Evolutionary conservation across 2,797 vertebrate genomes (phyloP), one percentile per base, ranked within the genome.

Genomic region (Alfaro cultratus): DNA sequence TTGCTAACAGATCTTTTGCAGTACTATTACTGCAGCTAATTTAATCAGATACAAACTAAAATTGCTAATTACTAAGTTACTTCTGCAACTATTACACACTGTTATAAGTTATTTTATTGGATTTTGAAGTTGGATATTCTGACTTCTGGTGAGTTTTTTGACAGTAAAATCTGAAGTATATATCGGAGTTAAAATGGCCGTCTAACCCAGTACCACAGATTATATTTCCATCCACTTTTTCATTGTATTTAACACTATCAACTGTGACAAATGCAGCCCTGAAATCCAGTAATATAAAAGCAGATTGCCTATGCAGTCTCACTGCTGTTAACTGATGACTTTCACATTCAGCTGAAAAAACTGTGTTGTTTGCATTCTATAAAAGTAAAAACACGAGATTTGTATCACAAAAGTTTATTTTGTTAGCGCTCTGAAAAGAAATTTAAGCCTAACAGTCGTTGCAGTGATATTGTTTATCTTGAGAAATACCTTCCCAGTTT

Each of bases 401-500:
- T 15, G 3, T 55, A 45, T 70, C 11, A 53, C 2, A 74, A 41
- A 9, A 43, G 57, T 53, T 75, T 49, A 68, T 81, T 68, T 43
- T 29, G 8, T 74, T 80, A 55, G 55, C 0, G 26, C 21, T n/a
- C n/a, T 51, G 26, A 67, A 41, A 51, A 67, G 8, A 41, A 62
- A 34, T 34, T 46, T 13, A 46, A 76, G n/a, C 55, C 23, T 15
- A 46, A 72, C 51, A n/a, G 43, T 45, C 23, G 26, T 74, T 68
- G 26, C 3, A 23, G 26, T 23, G 12, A 57, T 36, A 36, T 73
- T 74, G 62, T 86, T 84, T 85, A 73, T 86, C 43, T 29, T 55
- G 81, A 39, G 60, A 36, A 81, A 81, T 31, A 75, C 18, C 78
- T 78, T 41, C 80, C 68, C 60, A 60, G 84, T 64, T 34, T 84